Conservation (phyloP, 2,113 vertebrate genomes). For the Myotis yumanensis region DNA sequence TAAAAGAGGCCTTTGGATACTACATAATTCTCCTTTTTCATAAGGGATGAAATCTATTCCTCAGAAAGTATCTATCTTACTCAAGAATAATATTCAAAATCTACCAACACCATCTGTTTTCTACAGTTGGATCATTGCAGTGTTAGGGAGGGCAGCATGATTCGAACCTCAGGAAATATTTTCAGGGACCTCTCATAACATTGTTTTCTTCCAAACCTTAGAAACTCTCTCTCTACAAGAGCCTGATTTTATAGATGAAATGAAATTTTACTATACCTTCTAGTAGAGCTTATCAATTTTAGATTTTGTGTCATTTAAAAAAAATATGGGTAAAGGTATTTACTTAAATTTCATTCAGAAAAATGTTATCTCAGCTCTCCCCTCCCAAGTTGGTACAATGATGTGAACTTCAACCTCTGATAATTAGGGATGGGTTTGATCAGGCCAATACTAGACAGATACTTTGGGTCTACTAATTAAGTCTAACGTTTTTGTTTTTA, state of each 20-base stretch:
- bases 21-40: not conserved
- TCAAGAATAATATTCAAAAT: constrained; percentile 27
- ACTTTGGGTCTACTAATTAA: not conserved
- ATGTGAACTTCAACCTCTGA: not conserved
- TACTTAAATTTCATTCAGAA: constrained; percentile 3
- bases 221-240: not conserved
- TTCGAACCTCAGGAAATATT: constrained; percentile 1
- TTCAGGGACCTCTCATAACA: not conserved
- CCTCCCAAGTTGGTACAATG: not conserved
- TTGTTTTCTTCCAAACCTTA: constrained; percentile 24
- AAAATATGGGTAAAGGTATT: not conserved
- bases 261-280: not conserved
- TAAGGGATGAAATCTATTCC: not conserved
- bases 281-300: not conserved
- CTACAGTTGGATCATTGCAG: not conserved
- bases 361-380: not conserved
- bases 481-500: not conserved
- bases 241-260: not conserved
- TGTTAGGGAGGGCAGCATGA: not conserved
- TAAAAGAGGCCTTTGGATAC: not conserved
- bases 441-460: not conserved
- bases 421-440: not conserved
- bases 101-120: not conserved
- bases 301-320: not conserved
- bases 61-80: constrained; percentile 5